Percentiles rank a stretch among this genome's conserved stretches.
Evolutionary conservation across 2,888 invertebrate genomes (phyloP).

Genomic region (Nipponacmea schrenckii): DNA sequence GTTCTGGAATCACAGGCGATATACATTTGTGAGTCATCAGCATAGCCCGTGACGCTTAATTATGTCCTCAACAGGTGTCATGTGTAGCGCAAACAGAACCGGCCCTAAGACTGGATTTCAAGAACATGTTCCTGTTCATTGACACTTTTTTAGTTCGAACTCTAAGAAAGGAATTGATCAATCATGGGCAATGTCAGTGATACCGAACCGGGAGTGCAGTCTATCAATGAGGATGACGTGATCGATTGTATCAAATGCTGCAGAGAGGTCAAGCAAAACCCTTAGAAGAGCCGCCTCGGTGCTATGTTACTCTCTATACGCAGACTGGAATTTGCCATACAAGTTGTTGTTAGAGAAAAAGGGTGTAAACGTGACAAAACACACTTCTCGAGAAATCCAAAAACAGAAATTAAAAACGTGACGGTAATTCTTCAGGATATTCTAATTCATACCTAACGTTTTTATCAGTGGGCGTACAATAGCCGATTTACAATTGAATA

Average conservation of each 20-base stretch:
- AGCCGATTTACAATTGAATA: not conserved
- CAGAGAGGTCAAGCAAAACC: not conserved
- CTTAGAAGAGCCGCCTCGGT: not conserved
- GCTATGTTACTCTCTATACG: not conserved
- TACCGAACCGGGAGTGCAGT: not conserved
- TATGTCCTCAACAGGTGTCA: no score
- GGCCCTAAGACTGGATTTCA: no score
- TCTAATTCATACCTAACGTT: not conserved
- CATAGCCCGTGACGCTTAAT: no score
- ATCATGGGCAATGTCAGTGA: not conserved
- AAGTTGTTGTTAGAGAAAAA: not conserved
- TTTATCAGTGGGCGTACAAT: not conserved
- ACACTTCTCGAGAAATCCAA: not conserved
- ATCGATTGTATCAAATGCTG: not conserved
- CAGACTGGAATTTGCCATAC: slow-evolving; percentile 7
- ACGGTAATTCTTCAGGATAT: not conserved
- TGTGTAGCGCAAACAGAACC: no score
- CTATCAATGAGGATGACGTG: not conserved
- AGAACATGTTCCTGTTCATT: no score
- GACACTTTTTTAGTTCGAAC: no score
- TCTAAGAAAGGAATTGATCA: not conserved
- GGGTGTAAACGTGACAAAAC: not conserved
- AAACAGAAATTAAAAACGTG: no score
- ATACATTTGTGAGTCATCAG: no score
- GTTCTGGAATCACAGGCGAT: no score